Evolutionary conservation across 2,888 invertebrate genomes (phyloP).

Genomic region (Diarsia dahlii): DNA sequence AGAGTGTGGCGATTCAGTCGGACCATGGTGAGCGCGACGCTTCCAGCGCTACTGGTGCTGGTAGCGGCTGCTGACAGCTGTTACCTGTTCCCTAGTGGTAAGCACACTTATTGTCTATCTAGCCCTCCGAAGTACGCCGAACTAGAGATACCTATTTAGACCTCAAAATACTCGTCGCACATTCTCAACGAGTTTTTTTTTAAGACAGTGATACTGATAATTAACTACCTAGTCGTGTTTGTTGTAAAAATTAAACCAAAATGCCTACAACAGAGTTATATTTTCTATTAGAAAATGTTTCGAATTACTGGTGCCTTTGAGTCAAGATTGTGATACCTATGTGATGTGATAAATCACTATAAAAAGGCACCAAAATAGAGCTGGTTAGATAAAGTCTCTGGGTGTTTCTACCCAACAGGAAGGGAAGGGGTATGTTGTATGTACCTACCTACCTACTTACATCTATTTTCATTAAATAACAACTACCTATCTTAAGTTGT

Average conservation of each 20-base stretch:
- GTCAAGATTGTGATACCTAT: neutral
- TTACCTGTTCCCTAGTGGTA: conserved; percentile 90
- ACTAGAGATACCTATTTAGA: neutral
- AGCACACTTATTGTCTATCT: conserved; percentile 59
- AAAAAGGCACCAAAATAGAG: neutral
- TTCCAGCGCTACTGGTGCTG: conserved; percentile 73
- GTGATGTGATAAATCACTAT: no score
- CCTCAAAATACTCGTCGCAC: neutral
- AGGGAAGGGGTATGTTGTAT: no score
- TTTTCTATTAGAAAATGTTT: neutral
- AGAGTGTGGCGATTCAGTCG: conserved; percentile 68
- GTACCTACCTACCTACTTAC: no score
- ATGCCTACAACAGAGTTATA: neutral
- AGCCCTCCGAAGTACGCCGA: neutral
- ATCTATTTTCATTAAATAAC: no score
- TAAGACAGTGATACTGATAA: neutral
- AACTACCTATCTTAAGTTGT: neutral
- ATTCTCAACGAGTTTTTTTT: neutral
- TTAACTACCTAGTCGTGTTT: neutral
- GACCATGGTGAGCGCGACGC: conserved; percentile 79
- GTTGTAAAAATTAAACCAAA: no score
- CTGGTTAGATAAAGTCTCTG: neutral
- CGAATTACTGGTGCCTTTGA: neutral
- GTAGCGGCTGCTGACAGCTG: conserved; percentile 82
- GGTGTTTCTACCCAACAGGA: neutral